A percentile compares a stretch with the other conserved stretches of the same genome.
Conservation (phyloP, 2,113 vertebrate genomes). For the Coryphaenoides rupestris region DNA sequence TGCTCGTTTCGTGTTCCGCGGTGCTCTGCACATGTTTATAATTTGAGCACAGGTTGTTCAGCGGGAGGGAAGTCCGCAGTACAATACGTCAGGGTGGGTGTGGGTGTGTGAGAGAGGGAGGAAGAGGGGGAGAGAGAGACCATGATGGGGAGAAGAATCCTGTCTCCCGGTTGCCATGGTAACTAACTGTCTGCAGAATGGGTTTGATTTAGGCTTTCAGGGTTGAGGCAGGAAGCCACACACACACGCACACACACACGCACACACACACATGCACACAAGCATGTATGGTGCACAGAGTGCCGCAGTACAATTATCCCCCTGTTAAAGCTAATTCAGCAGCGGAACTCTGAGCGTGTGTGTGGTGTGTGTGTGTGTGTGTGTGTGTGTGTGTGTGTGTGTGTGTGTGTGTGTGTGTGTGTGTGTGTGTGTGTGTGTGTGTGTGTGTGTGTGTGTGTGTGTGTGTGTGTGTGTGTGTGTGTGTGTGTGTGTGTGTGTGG, state of each 20-base stretch:
- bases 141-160: conserved; percentile 58
- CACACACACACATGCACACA: background rate
- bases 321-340: conserved; percentile 52
- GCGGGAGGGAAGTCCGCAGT: conserved; percentile 49
- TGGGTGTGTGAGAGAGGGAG: conserved; percentile 27
- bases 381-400: background rate
- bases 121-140: conserved; percentile 6
- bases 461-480: too few species aligned
- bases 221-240: conserved; percentile 47
- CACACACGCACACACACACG: conserved; percentile 14
- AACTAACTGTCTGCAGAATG: conserved; percentile 68
- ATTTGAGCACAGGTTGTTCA: conserved; percentile 37
- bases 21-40: conserved; percentile 22
- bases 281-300: conserved; percentile 34
- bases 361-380: conserved; percentile 27
- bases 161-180: conserved; percentile 67
- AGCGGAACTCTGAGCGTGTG: conserved; percentile 50
- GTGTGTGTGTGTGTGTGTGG: too few species aligned
- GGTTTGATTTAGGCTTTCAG: conserved; percentile 65
- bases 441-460: too few species aligned
- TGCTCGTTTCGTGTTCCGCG: conserved; percentile 21
- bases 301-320: conserved; percentile 49
- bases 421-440: too few species aligned
- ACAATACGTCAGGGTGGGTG: conserved; percentile 8
- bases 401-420: background rate